These are phyloP conservation scores for Dromius quadrimaculatus DNA, from an alignment of 2,888 invertebrate species.

Conservation along the genomic window DNA sequence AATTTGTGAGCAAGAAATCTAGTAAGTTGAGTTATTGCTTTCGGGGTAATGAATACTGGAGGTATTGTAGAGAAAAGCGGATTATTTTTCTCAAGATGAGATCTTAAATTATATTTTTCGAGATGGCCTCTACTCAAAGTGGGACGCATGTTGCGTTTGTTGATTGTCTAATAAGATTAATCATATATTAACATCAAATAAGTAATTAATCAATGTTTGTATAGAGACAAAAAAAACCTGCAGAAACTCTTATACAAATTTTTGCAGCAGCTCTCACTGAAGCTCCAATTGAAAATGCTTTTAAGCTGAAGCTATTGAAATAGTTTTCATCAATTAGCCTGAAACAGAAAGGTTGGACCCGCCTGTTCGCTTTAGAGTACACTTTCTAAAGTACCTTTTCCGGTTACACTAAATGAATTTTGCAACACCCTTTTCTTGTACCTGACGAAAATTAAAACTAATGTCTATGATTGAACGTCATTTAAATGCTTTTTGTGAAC, in stretches of 20 bases:
- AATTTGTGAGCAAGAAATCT: constrained; percentile 17
- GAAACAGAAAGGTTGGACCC: neutral
- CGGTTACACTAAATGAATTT: constrained; percentile 5
- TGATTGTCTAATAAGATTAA: too few relatives aligned
- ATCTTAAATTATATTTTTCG: too few relatives aligned
- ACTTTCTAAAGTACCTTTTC: neutral
- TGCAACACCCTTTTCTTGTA: constrained; percentile 33
- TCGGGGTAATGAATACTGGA: constrained; percentile 10
- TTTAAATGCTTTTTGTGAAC: constrained; percentile 35
- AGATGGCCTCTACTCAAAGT: too few relatives aligned
- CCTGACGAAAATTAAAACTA: constrained; percentile 33
- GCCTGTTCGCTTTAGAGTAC: neutral
- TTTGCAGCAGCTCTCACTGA: too few relatives aligned
- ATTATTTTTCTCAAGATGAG: too few relatives aligned
- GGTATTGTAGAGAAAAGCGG: too few relatives aligned
- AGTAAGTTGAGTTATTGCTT: constrained; percentile 21
- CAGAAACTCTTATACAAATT: too few relatives aligned
- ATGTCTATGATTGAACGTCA: constrained; percentile 8
- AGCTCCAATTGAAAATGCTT: too few relatives aligned
- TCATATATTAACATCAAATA: too few relatives aligned
- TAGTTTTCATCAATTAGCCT: constrained; percentile 32
- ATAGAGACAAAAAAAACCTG: too few relatives aligned
- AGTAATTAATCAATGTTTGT: too few relatives aligned
- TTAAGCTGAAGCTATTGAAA: constrained; percentile 24
- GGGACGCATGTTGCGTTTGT: too few relatives aligned